A percentile compares a stretch with the other conserved stretches of the same genome.
Evolutionary conservation across 2,797 vertebrate genomes (phyloP).

Genomic region (Epinephelus awoara): DNA sequence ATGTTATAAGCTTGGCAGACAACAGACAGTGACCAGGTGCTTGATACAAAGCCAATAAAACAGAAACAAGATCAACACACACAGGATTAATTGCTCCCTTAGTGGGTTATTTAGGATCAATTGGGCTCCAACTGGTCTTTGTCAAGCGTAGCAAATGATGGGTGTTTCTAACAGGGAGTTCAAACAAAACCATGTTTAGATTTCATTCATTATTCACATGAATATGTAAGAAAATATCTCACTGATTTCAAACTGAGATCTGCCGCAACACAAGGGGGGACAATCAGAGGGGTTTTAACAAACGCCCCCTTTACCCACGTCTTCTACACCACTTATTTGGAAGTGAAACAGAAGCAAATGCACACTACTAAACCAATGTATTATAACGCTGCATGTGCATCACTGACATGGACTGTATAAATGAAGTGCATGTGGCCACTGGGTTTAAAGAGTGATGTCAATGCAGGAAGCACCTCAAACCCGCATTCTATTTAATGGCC

Average conservation of each 20-base stretch:
- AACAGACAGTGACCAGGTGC: constrained; percentile 44
- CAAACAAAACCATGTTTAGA: neutral
- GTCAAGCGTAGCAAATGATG: constrained; percentile 12
- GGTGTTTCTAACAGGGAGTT: constrained; percentile 8
- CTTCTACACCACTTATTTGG: constrained; percentile 3
- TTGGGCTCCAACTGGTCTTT: constrained; percentile 25
- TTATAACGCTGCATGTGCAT: neutral
- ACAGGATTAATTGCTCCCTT: constrained; percentile 30
- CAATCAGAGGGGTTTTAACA: neutral
- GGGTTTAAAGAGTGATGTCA: too few species aligned
- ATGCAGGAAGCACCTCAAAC: too few species aligned
- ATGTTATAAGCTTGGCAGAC: constrained; percentile 54
- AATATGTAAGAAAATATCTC: neutral
- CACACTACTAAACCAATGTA: rapidly evolving
- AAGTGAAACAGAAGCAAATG: constrained; percentile 12
- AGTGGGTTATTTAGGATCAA: constrained; percentile 28
- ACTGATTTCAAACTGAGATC: neutral
- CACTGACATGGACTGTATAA: neutral
- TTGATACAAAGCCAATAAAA: constrained; percentile 32
- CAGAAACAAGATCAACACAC: constrained; percentile 44
- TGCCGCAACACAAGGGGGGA: neutral
- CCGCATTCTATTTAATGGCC: too few species aligned
- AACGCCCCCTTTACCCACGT: neutral
- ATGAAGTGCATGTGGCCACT: too few species aligned
- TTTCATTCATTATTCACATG: neutral